Base-by-base conservation (phyloP, 2,888 invertebrate species). In the Limnephilus lunatus region DNA sequence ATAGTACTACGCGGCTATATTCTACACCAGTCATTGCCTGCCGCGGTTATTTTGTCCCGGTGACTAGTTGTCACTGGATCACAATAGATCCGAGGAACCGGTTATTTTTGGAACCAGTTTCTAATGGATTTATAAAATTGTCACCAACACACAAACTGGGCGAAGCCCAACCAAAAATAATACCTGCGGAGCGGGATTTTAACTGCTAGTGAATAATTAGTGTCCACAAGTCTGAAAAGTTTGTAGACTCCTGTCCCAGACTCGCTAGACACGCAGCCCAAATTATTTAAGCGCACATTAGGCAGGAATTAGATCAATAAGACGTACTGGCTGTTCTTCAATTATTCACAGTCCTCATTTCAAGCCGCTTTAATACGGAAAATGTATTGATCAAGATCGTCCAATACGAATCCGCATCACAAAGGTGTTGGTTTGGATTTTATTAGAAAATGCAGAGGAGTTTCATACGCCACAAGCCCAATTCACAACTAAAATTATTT, bases 281-380 rank as follows among this genome's bases (percentile, higher is more conserved):
- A 83, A 83, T 83, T 83, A 83, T 83, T 83, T 83, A 83, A 31
- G 25, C 35, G 35, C 19, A 83, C 83, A 83, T 83, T 83, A 35
- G 83, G 83, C 35, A 15, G 35, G 31, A 83, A 83, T 39, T 83
- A 35, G 83, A 83, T 83, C 83, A 32, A 83, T 83, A 83, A 32
- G 7, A 83, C 7, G 14, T 32, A 35, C 83, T 35, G 15, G 14
- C 30, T 19, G 25, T 32, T 83, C 25, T 68, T 19, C 32, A 83
- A 83, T 83, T 83, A 83, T 83, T 32, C 83, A 19, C 35, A 83
- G 35, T 35, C 32, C 32, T 83, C 31, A 32, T 83, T 35, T 83
- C 83, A 35, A 32, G 35, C 35, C 83, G 25, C 83, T 35, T 32
- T 11, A 5, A 39, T 15, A 32, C 5, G 35, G 35, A 15, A 19